A percentile compares a stretch with the other conserved stretches of the same genome.
These are phyloP conservation scores for Podotricha telesiphe DNA, from an alignment of 2,888 invertebrate species.

Conservation along the genomic window DNA sequence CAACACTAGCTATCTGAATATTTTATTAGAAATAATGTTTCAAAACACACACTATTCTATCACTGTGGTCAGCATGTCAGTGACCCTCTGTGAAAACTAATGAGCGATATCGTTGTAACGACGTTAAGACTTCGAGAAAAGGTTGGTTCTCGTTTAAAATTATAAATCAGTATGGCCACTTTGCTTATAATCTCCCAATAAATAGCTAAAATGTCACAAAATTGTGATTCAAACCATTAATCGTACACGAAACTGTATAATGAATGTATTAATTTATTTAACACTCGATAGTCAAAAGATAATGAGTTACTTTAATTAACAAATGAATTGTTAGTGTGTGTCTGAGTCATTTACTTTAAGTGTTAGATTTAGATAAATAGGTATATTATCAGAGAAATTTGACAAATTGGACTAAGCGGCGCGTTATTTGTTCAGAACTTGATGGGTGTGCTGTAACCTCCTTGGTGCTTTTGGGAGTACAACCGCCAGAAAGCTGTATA, in stretches of 20 bases:
- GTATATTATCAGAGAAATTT: not conserved
- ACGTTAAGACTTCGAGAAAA: slow-evolving; percentile 14
- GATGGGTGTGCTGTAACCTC: no score
- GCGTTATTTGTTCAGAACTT: no score
- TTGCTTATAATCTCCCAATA: slow-evolving; percentile 37
- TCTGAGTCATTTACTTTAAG: no score
- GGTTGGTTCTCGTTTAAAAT: slow-evolving; percentile 17
- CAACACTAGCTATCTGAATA: slow-evolving; percentile 31
- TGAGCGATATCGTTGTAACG: not conserved
- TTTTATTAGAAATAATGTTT: slow-evolving; percentile 57
- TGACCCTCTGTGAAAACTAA: slow-evolving; percentile 48
- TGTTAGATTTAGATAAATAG: not conserved
- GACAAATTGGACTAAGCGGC: not conserved
- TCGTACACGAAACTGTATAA: slow-evolving; percentile 52
- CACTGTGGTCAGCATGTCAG: slow-evolving; percentile 46
- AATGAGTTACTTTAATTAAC: slow-evolving; percentile 21
- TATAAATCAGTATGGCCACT: not conserved
- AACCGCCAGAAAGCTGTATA: no score
- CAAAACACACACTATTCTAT: slow-evolving; percentile 50
- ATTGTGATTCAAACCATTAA: slow-evolving; percentile 58
- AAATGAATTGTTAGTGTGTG: slow-evolving; percentile 10
- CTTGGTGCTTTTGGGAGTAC: no score
- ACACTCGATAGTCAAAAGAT: slow-evolving; percentile 42
- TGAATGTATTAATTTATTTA: slow-evolving; percentile 50
- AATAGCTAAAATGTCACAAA: slow-evolving; percentile 48